Evolutionary conservation across 1,140 invertebrate genomes (phyloP).

Genomic region (Drosophila mauritiana): DNA sequence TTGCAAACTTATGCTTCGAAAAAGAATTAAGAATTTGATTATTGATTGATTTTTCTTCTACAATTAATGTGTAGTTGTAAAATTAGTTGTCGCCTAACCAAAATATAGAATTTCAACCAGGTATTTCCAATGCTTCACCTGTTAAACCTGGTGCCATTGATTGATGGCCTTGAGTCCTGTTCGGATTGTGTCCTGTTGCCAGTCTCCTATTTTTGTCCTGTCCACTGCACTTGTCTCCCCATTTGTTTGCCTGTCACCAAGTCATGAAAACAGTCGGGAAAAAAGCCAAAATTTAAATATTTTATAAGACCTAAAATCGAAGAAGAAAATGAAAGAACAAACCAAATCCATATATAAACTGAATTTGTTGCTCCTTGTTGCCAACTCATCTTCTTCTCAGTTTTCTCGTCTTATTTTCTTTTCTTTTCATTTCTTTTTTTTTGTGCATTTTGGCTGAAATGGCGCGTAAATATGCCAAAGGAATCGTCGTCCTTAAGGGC

Average conservation of each 20-base stretch:
- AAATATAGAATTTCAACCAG: too few relatives aligned
- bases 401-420: too few relatives aligned
- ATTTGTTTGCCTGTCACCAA: slow-evolving; percentile 34
- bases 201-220: not conserved
- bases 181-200: not conserved
- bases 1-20: too few relatives aligned
- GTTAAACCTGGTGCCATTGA: slow-evolving; percentile 10
- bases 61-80: too few relatives aligned
- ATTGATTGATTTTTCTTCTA: too few relatives aligned
- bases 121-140: not conserved
- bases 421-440: not conserved
- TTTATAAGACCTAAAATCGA: slow-evolving; percentile 56
- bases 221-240: slow-evolving; percentile 23
- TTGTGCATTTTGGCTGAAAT: slow-evolving; percentile 38
- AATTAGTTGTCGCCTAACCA: too few relatives aligned
- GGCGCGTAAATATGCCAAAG: slow-evolving; percentile 69
- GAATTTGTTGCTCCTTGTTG: slow-evolving; percentile 36
- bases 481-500: slow-evolving; percentile 18
- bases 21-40: too few relatives aligned
- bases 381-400: not conserved
- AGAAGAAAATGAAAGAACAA: slow-evolving; percentile 10
- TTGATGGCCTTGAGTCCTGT: slow-evolving; percentile 39
- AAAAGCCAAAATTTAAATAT: slow-evolving; percentile 59
- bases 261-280: slow-evolving; percentile 34
- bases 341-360: slow-evolving; percentile 11